Evolutionary conservation across 2,888 invertebrate genomes (phyloP).

Genomic region (Cheilosia pagana): DNA sequence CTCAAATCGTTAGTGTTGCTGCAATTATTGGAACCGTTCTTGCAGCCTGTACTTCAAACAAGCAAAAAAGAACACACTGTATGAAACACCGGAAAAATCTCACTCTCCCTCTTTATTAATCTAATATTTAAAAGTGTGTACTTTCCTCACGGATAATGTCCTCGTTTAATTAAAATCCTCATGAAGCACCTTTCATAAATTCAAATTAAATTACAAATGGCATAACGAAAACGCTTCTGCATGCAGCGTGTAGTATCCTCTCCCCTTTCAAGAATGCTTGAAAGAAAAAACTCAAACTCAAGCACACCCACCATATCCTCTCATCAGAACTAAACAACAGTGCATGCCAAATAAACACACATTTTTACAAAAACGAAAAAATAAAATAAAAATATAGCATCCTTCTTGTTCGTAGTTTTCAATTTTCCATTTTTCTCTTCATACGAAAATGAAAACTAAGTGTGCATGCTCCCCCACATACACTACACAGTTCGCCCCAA

Average conservation of each 20-base stretch:
- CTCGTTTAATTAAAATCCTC: slow-evolving; percentile 38
- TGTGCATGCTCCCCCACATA: slow-evolving; percentile 5
- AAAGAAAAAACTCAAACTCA: slow-evolving; percentile 1
- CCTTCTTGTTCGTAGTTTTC: slow-evolving; percentile 23
- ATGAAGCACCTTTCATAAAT: slow-evolving; percentile 36
- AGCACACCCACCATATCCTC: slow-evolving; percentile 4
- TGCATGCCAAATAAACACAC: slow-evolving; percentile 4
- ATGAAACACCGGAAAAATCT: not conserved
- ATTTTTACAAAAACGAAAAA: not conserved
- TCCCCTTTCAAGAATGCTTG: not conserved
- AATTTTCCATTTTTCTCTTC: slow-evolving; percentile 26
- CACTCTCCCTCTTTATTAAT: not conserved
- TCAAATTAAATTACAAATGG: slow-evolving; percentile 39
- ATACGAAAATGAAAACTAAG: slow-evolving; percentile 14
- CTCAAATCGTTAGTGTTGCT: not conserved
- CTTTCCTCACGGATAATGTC: slow-evolving; percentile 6
- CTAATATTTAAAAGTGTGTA: not conserved
- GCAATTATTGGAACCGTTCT: not conserved
- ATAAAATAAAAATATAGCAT: not conserved
- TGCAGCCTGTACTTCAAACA: not conserved
- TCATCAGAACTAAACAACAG: slow-evolving; percentile 6
- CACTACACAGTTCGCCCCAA: not conserved
- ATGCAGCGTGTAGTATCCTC: not conserved
- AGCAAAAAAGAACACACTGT: not conserved
- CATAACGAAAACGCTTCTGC: slow-evolving; percentile 22